Conservation (phyloP, 2,797 vertebrate genomes). For the Eospalax fontanierii region DNA sequence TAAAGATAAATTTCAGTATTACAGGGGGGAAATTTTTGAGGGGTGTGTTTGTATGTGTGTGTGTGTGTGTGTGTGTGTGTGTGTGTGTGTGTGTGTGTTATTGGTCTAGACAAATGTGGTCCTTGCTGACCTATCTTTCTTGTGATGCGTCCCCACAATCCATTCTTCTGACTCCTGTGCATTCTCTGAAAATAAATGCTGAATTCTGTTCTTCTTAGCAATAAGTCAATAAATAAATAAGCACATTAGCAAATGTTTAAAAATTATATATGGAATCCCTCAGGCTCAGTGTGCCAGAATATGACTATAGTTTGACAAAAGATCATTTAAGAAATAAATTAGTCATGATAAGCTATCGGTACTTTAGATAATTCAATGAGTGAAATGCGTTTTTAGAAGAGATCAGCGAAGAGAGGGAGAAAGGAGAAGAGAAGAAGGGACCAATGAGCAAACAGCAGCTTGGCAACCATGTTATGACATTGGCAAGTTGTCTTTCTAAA, state of each 20-base stretch:
- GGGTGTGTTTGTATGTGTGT: background rate
- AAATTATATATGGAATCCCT: background rate
- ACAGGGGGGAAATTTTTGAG: background rate
- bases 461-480: background rate
- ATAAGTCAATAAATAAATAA: background rate
- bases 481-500: background rate
- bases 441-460: background rate
- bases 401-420: background rate
- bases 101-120: background rate
- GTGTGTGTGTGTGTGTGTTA: background rate
- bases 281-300: too few relatives aligned
- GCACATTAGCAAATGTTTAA: background rate
- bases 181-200: background rate
- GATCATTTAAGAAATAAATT: background rate
- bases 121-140: background rate
- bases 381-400: background rate
- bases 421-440: background rate
- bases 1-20: background rate
- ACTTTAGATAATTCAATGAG: accelerated
- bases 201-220: background rate
- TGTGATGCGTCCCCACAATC: background rate
- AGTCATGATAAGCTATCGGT: background rate
- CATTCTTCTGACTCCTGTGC: background rate
- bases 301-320: background rate
- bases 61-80: background rate